Evolutionary conservation across 2,888 invertebrate species (phyloP).

Genomic region (Frankliniella intonsa): DNA sequence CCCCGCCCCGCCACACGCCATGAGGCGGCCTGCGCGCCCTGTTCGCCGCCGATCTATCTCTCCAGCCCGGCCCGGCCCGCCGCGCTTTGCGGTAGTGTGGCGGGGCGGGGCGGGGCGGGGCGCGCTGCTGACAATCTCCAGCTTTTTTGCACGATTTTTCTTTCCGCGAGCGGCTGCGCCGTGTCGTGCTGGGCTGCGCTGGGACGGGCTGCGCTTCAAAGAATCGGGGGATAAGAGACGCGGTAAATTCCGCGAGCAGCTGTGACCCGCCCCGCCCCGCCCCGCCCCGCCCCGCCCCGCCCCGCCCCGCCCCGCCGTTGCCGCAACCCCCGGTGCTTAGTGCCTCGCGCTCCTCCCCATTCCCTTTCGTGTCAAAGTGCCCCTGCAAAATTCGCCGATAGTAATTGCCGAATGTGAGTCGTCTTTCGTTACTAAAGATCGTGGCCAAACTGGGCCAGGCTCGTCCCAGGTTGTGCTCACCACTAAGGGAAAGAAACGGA

Average conservation of each 20-base stretch:
- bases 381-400: background rate
- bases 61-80: background rate
- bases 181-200: too few species aligned
- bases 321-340: background rate
- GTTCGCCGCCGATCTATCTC: slow-evolving; percentile 1
- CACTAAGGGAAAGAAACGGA: background rate
- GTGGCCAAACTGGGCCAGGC: too few species aligned
- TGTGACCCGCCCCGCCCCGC: background rate
- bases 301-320: background rate
- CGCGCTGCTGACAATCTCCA: background rate
- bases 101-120: background rate
- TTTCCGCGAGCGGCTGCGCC: background rate
- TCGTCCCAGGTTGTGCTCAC: too few species aligned
- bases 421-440: too few species aligned
- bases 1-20: background rate
- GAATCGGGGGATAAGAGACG: background rate
- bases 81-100: background rate
- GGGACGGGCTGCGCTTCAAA: too few species aligned
- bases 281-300: background rate
- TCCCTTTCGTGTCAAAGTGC: background rate
- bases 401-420: too few species aligned
- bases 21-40: background rate
- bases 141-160: background rate
- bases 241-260: background rate
- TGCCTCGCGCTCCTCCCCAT: background rate